Conservation (phyloP, 2,797 vertebrate species). For the Rachycentron canadum region DNA sequence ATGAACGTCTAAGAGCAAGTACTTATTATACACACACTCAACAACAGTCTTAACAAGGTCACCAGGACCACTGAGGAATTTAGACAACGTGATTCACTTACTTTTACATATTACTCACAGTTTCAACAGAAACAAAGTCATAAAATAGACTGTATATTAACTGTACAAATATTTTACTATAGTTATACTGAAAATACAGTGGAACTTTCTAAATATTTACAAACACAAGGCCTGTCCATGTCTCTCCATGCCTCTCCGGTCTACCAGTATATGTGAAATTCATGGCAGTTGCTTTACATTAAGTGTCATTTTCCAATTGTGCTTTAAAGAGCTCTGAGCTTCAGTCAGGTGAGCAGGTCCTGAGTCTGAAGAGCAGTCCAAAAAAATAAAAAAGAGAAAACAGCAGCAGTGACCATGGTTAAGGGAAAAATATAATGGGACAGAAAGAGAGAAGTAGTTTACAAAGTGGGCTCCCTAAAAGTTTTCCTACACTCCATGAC, state of each 20-base stretch:
- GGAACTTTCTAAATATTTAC: constrained; percentile 60
- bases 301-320: constrained; percentile 65
- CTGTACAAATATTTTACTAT: constrained; percentile 73
- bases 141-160: constrained; percentile 75
- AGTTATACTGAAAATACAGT: constrained; percentile 71
- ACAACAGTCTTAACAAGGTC: constrained; percentile 76
- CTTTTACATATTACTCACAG: constrained; percentile 63
- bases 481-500: constrained; percentile 98
- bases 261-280: constrained; percentile 62
- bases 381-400: neutral
- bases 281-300: constrained; percentile 67
- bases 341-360: constrained; percentile 66
- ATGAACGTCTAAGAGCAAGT: constrained; percentile 51
- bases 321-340: constrained; percentile 61
- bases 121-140: constrained; percentile 69
- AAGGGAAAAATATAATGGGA: neutral
- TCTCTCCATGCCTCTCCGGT: constrained; percentile 57
- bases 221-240: constrained; percentile 55
- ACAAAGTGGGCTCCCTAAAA: constrained; percentile 94
- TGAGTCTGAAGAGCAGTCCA: constrained; percentile 70
- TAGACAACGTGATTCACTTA: constrained; percentile 40
- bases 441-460: constrained; percentile 50
- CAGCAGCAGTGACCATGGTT: constrained; percentile 55
- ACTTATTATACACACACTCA: constrained; percentile 50
- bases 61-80: constrained; percentile 70